Evolutionary conservation across 2,113 vertebrate genomes (phyloP), one percentile per base, ranked within the genome.

Genomic region (Percopsis transmontana): DNA sequence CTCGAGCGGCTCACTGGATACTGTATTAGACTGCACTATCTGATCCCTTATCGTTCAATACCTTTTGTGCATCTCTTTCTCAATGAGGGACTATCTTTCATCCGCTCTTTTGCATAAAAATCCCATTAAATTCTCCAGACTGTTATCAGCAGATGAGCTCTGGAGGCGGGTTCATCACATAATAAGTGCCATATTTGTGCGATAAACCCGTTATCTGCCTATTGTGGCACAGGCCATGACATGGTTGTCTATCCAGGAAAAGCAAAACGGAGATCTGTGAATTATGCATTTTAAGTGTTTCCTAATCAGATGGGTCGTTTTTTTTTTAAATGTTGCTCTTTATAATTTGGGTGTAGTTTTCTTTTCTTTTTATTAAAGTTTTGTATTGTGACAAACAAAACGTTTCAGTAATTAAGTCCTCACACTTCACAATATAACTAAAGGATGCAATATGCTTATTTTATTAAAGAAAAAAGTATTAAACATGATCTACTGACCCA

Each of bases 61-160:
- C 61, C 48, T 39, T 19, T 39, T 52, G 61, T 52, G 48, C 15
- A 19, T 41, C 47, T 52, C 48, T 63, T 19, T 51, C 10, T 62
- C 44, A 38, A 62, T 38, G 39, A 52, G 14, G 48, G 40, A 52
- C 51, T 21, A 33, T 62, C 59, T 48, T 23, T 19, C 44, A 62
- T 23, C 33, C 61, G 5, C 48, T 64, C 47, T 39, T 63, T 40
- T 63, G 47, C 48, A 63, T 63, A 14, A 47, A 63, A 53, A 52
- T 52, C 61, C 47, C 38, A 53, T 52, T 64, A 52, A 45, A 51
- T 41, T 52, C 47, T 52, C 33, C 33, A 23, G 58, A 7, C 38
- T 41, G 50, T 52, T 64, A 52, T 41, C 48, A n/a, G 18, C 39
- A 47, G 47, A 52, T 51, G 40, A 38, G 18, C 41, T 38, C 47